phyloP scores from a whole-genome alignment of 1,140 invertebrate genomes.

The Papilio xuthus region DNA sequence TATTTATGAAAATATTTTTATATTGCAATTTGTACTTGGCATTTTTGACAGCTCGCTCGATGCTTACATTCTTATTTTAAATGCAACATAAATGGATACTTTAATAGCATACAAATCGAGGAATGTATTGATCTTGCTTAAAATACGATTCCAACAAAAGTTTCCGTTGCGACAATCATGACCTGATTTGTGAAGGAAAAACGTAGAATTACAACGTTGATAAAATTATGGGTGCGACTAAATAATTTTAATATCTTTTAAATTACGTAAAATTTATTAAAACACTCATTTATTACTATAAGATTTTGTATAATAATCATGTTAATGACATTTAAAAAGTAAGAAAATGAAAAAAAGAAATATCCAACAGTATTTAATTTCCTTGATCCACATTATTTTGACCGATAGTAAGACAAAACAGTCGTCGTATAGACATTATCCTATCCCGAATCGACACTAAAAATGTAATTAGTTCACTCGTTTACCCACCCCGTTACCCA shows the following conservation, averaged over 20 bases:
- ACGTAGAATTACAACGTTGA: not conserved
- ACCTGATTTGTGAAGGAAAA: conserved; percentile 11
- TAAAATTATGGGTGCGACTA: not conserved
- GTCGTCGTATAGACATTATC: not conserved
- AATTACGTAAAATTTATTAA: not conserved
- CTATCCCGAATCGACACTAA: conserved; percentile 1
- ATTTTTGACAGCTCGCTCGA: no score
- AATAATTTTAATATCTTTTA: not conserved
- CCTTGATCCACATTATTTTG: not conserved
- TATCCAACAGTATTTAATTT: not conserved
- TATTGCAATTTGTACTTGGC: no score
- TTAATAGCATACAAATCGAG: not conserved
- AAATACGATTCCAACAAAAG: conserved; percentile 12
- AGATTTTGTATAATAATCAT: no score
- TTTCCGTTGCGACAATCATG: conserved; percentile 16
- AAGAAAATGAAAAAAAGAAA: no score
- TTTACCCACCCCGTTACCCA: conserved; percentile 10
- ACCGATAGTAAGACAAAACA: not conserved
- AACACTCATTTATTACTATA: no score
- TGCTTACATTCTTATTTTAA: not conserved
- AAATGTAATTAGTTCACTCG: conserved; percentile 2
- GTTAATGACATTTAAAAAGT: no score
- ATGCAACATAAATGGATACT: not conserved
- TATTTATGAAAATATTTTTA: no score
- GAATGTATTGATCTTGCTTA: not conserved